A percentile compares a stretch with the other conserved stretches of the same genome.
Conservation (phyloP, 1,140 invertebrate species). For the Akabosia matsudoensis region DNA sequence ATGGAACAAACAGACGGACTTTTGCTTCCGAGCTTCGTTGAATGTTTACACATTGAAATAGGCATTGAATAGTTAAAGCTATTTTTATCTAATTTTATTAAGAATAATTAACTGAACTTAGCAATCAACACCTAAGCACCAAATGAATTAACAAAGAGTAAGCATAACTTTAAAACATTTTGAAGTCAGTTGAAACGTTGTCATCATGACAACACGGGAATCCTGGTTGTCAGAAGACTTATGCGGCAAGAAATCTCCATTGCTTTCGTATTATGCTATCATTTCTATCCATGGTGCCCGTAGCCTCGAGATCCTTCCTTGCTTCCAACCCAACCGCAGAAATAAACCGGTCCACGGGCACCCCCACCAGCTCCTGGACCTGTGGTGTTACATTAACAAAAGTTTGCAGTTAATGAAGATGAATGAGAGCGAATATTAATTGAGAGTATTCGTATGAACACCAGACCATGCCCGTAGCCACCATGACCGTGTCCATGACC, state of each 20-base stretch:
- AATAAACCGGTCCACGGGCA: neutral
- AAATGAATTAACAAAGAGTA: no score
- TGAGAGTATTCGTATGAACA: no score
- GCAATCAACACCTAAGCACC: no score
- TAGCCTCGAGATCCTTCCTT: neutral
- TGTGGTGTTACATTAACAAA: neutral
- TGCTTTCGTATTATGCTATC: neutral
- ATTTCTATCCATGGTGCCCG: conserved; percentile 1
- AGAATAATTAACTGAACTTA: no score
- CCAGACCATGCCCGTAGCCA: neutral
- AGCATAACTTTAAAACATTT: no score
- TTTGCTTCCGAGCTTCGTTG: no score
- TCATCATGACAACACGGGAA: neutral
- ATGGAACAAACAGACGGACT: neutral
- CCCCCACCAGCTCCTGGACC: conserved; percentile 8
- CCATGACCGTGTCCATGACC: conserved; percentile 11
- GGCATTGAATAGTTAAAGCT: no score
- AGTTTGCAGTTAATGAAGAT: neutral
- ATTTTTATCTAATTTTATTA: no score
- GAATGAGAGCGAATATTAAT: neutral
- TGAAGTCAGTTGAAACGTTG: no score
- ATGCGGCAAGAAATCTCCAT: neutral
- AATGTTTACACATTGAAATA: no score
- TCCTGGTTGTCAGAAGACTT: neutral
- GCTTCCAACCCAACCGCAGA: conserved; percentile 9